Evolutionary conservation across 2,888 invertebrate species (phyloP).

Genomic region (Papilio elwesi): DNA sequence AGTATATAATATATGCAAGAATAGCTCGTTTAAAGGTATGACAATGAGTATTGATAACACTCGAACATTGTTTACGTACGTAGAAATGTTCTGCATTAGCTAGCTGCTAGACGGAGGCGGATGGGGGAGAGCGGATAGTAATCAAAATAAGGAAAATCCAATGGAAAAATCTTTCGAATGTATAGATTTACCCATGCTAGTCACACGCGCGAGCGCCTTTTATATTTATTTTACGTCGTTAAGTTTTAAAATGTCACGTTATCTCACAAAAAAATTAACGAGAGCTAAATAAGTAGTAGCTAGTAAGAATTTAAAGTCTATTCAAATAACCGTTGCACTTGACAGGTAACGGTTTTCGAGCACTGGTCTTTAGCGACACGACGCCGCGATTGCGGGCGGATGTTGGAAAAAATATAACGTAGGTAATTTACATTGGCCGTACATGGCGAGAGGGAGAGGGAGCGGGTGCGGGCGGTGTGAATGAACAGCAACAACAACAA

Average conservation of each 20-base stretch:
- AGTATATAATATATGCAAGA: too few relatives aligned
- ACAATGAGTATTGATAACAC: too few relatives aligned
- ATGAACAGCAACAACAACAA: constrained; percentile 65
- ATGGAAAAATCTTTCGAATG: not conserved
- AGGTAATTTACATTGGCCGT: constrained; percentile 58
- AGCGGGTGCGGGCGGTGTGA: constrained; percentile 56
- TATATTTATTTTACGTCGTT: too few relatives aligned
- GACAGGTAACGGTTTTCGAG: constrained; percentile 32
- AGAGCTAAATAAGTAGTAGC: constrained; percentile 1
- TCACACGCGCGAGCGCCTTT: not conserved
- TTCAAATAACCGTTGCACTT: constrained; percentile 1
- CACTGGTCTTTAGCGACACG: constrained; percentile 10
- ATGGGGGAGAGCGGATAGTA: too few relatives aligned
- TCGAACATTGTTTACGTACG: too few relatives aligned
- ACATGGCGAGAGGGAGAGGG: constrained; percentile 52
- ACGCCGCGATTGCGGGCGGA: constrained; percentile 47
- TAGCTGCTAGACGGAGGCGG: too few relatives aligned
- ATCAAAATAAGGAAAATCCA: not conserved
- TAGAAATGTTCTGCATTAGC: too few relatives aligned
- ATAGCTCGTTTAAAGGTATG: too few relatives aligned
- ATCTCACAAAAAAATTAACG: not conserved
- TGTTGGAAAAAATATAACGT: constrained; percentile 46
- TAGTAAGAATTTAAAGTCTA: constrained; percentile 1
- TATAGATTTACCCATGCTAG: not conserved
- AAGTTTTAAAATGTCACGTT: not conserved